Percentiles rank a stretch among this genome's conserved stretches.
phyloP scores from a whole-genome alignment of 2,888 invertebrate species.

The Lithophane leautieri region DNA sequence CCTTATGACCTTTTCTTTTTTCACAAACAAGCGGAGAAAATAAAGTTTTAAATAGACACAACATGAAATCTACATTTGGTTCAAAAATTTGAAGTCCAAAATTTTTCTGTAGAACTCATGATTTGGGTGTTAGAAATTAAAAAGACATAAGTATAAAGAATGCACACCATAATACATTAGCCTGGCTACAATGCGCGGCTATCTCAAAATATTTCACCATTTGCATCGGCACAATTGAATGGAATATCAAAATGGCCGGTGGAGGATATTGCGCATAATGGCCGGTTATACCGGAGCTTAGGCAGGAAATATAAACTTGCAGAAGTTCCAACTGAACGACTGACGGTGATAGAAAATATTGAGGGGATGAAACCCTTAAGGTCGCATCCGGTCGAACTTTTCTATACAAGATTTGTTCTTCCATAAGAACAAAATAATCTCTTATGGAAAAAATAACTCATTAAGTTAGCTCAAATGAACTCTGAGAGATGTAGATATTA shows the following conservation, averaged over 20 bases:
- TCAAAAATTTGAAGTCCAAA: no score
- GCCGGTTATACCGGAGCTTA: constrained; percentile 49
- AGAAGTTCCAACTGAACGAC: constrained; percentile 29
- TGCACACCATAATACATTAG: constrained; percentile 10
- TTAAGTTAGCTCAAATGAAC: no score
- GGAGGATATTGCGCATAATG: constrained; percentile 53
- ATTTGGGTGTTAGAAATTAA: background rate
- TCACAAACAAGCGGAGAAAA: background rate
- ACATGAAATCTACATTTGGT: background rate
- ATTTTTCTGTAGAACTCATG: background rate
- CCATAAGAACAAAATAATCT: no score
- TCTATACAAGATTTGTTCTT: no score
- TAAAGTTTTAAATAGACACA: background rate
- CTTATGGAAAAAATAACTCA: no score
- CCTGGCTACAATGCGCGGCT: constrained; percentile 30
- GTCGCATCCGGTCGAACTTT: no score
- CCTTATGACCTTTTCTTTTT: constrained; percentile 2
- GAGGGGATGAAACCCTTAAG: background rate
- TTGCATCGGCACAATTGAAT: constrained; percentile 62
- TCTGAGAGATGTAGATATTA: no score
- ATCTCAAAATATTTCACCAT: constrained; percentile 60
- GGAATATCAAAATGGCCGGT: constrained; percentile 62
- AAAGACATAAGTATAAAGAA: background rate
- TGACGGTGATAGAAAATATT: background rate
- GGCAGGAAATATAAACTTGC: constrained; percentile 29